A percentile compares a stretch with the other conserved stretches of the same genome.
These are phyloP conservation scores for Harpagoxenus sublaevis DNA, from an alignment of 2,888 invertebrate genomes.

Conservation along the genomic window DNA sequence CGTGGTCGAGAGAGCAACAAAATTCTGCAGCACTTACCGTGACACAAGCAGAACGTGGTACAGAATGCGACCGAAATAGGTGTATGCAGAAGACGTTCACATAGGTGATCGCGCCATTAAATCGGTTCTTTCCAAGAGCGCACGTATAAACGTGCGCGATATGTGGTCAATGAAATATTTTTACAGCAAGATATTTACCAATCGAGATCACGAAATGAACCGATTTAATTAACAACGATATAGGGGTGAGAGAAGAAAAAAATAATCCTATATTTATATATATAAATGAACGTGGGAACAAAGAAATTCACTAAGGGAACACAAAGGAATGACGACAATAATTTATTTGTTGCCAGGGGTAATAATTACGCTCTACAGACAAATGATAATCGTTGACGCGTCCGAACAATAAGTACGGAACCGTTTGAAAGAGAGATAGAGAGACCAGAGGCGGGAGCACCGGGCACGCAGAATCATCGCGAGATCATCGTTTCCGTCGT, in stretches of 20 bases:
- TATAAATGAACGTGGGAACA: constrained; percentile 38
- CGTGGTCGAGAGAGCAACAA: constrained; percentile 37
- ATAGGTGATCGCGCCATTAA: constrained; percentile 9
- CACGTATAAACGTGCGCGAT: neutral
- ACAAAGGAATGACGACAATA: constrained; percentile 80
- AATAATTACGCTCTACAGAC: constrained; percentile 81
- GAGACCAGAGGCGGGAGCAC: constrained; percentile 12
- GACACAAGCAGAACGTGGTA: constrained; percentile 64
- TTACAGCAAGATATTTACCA: neutral
- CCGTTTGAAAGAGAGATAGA: constrained; percentile 63
- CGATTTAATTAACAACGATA: constrained; percentile 47
- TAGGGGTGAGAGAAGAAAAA: constrained; percentile 15
- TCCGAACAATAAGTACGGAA: constrained; percentile 83
- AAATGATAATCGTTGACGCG: constrained; percentile 79
- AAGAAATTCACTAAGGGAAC: constrained; percentile 56
- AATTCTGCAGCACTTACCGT: constrained; percentile 73
- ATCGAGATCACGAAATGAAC: constrained; percentile 51
- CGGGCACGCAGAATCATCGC: constrained; percentile 32
- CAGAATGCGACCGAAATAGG: constrained; percentile 19
- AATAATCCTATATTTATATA: neutral
- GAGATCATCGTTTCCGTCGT: constrained; percentile 3
- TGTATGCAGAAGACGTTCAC: neutral
- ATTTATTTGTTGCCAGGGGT: constrained; percentile 83
- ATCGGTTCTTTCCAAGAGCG: neutral
- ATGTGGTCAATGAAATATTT: neutral